Evolutionary conservation across 2,797 vertebrate species (phyloP).

Genomic region (Sebastes vulpes): DNA sequence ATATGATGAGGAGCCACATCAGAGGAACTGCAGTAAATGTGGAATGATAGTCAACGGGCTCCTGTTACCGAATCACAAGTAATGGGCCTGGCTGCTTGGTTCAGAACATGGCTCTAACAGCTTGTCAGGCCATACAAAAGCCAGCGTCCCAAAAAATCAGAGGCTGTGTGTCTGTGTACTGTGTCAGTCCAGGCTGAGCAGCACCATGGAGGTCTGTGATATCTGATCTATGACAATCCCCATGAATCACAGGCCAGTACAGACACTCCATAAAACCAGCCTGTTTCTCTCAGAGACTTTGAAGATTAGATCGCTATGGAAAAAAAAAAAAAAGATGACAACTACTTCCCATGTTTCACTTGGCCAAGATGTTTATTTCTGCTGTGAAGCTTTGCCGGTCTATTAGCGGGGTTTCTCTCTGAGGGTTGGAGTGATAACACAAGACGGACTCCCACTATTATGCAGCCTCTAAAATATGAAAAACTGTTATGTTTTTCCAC

Average conservation of each 20-base stretch:
- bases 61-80: constrained; percentile 65
- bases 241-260: constrained; percentile 71
- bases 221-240: constrained; percentile 76
- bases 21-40: constrained; percentile 50
- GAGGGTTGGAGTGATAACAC: constrained; percentile 78
- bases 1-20: constrained; percentile 70
- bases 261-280: constrained; percentile 71
- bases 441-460: constrained; percentile 74
- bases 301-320: constrained; percentile 77
- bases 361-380: constrained; percentile 73
- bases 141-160: constrained; percentile 63
- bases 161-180: constrained; percentile 45
- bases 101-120: constrained; percentile 61
- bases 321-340: constrained; percentile 68
- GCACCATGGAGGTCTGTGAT: constrained; percentile 73
- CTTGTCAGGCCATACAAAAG: constrained; percentile 64
- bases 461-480: constrained; percentile 76
- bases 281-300: constrained; percentile 73
- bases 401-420: constrained; percentile 75
- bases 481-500: constrained; percentile 78
- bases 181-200: constrained; percentile 53
- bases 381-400: constrained; percentile 68
- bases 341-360: constrained; percentile 81
- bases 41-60: constrained; percentile 58
- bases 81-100: constrained; percentile 54